Conservation (phyloP, 1,140 invertebrate species). For the Fopius arisanus region DNA sequence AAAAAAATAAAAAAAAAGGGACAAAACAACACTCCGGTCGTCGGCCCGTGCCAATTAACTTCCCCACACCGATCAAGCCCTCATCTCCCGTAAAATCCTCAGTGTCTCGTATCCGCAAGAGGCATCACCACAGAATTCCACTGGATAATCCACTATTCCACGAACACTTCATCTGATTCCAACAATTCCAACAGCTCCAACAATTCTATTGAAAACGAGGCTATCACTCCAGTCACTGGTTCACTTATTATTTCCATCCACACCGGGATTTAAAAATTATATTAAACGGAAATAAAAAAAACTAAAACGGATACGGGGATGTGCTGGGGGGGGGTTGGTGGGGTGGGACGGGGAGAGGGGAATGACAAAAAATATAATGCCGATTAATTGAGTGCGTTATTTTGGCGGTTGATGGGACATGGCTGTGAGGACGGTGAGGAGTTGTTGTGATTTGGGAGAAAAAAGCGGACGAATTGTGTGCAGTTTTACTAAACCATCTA, state of each 20-base stretch:
- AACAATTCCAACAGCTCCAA: too few species aligned
- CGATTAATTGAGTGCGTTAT: too few species aligned
- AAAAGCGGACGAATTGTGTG: background rate
- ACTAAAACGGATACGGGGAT: background rate
- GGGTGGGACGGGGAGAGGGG: conserved; percentile 34
- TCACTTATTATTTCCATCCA: too few species aligned
- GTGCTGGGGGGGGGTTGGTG: conserved; percentile 23
- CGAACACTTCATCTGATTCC: too few species aligned
- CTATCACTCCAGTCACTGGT: too few species aligned
- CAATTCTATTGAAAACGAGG: too few species aligned
- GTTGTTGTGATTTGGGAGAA: background rate
- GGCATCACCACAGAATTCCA: too few species aligned
- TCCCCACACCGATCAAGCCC: conserved; percentile 13
- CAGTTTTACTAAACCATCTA: conserved; percentile 30
- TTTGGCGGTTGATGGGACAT: conserved; percentile 59
- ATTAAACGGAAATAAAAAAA: background rate
- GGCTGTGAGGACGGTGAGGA: conserved; percentile 51
- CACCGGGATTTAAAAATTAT: too few species aligned
- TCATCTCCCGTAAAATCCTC: background rate
- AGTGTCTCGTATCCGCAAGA: too few species aligned
- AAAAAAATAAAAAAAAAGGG: background rate
- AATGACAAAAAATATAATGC: conserved; percentile 46
- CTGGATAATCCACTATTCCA: too few species aligned
- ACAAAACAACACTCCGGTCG: conserved; percentile 8
- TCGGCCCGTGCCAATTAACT: conserved; percentile 21